Conservation (phyloP, 2,797 vertebrate species). For the Parauchenoglanis punctatus region DNA sequence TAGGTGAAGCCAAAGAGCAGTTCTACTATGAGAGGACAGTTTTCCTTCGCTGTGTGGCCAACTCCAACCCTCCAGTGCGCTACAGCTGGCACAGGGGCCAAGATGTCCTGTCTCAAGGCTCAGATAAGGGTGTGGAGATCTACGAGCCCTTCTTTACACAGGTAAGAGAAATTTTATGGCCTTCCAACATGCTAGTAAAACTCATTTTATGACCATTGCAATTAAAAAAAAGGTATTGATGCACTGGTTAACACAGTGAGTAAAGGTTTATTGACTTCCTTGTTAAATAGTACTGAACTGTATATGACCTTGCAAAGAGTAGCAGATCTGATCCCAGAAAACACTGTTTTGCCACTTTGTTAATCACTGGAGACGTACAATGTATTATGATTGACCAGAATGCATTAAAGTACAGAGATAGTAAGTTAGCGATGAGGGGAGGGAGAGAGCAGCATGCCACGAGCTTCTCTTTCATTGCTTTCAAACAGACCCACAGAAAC, state of each 20-base stretch:
- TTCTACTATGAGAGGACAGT: slow-evolving; percentile 98
- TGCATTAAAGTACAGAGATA: slow-evolving; percentile 4
- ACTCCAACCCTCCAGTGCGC: slow-evolving; percentile 94
- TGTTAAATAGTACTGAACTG: neutral
- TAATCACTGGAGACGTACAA: neutral
- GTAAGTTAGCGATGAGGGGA: slow-evolving; percentile 57
- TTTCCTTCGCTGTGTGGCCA: slow-evolving; percentile 94
- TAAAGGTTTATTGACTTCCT: neutral
- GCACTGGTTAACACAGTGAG: neutral
- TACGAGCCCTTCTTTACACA: slow-evolving; percentile 99
- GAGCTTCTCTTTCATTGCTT: slow-evolving; percentile 30
- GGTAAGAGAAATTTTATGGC: slow-evolving; percentile 75
- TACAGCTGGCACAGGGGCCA: slow-evolving; percentile 96
- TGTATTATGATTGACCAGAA: slow-evolving; percentile 3
- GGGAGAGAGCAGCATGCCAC: slow-evolving; percentile 16
- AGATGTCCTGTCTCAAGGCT: slow-evolving; percentile 91
- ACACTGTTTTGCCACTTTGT: neutral
- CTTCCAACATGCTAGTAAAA: neutral
- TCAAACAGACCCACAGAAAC: slow-evolving; percentile 52
- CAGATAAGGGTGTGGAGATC: slow-evolving; percentile 97
- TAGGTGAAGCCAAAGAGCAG: slow-evolving; percentile 98
- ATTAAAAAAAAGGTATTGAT: slow-evolving; percentile 22
- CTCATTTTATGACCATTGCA: neutral
- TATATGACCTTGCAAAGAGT: neutral
- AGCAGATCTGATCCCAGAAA: neutral